Base-by-base conservation (phyloP, 1,140 invertebrate species). In the Meteorus sp. region DNA sequence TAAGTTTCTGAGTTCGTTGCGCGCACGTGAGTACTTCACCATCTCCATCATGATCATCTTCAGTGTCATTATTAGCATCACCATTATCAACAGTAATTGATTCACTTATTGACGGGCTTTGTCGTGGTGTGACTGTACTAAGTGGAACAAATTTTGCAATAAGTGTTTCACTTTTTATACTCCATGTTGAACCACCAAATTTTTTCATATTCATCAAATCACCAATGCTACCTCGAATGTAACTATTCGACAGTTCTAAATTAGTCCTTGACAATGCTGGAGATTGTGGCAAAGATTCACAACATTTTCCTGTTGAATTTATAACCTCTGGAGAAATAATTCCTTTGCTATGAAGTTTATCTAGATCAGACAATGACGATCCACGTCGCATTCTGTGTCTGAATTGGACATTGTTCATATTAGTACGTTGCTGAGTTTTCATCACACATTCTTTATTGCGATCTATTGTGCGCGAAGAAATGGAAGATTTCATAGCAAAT, bases 201-300 rank as follows among this genome's bases (percentile, higher is more conserved):
- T 84, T 86, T 68, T 87, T 87, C 63, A 85, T 66, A 71, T 91
- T 91, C 88, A 91, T 91, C 63, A 90, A 72, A 72, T 91, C 89
- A 3, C 89, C 89, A 33, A 91, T 88, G 59, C 88, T 90, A 1
- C 87, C 87, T 2, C 82, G 78, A 1, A 84, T 81, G 35, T 82
- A 81, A 1, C 78, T 76, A n/a, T 81, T 70, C 3, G 62, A 63
- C 20, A 72, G 20, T 9, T 74, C 67, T 7, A 82, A 80, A 61
- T 81, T 81, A 3, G 78, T 81, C 9, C 82, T 71, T 0, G 80
- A 83, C 33, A 84, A 56, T 2, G 82, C 79, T 1, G 82, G 82
- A 15, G 82, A 83, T 47, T 83, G 81, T 0, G 83, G 82, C 3
- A 84, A 61, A 2, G 82, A 83, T 25, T 78, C 79, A 11, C 73